phyloP scores from a whole-genome alignment of 2,888 invertebrate species.

The Patella ulyssiponensis region DNA sequence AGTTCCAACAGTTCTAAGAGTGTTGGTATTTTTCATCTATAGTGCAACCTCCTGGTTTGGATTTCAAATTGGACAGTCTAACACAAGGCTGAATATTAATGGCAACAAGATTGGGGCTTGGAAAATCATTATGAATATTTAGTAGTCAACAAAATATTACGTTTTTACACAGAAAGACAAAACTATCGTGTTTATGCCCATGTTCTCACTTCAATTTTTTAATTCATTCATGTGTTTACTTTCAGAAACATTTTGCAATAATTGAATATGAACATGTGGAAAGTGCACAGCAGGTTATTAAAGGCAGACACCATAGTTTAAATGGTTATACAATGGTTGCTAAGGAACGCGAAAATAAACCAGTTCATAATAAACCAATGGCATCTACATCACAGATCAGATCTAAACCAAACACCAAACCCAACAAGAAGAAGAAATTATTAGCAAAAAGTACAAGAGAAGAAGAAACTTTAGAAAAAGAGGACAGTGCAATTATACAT shows the following conservation, averaged over 20 bases:
- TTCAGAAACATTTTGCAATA: constrained; percentile 35
- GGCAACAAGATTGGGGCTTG: too few relatives aligned
- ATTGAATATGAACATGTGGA: constrained; percentile 35
- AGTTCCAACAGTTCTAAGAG: too few relatives aligned
- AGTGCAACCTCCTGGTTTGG: too few relatives aligned
- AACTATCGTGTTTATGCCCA: too few relatives aligned
- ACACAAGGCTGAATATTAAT: too few relatives aligned
- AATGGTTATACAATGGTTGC: constrained; percentile 24
- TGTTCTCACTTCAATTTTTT: too few relatives aligned
- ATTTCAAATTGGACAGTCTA: too few relatives aligned
- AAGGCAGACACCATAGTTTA: constrained; percentile 24
- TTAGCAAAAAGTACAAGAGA: constrained; percentile 16
- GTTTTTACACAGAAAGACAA: too few relatives aligned
- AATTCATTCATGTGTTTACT: neutral
- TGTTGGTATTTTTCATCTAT: too few relatives aligned
- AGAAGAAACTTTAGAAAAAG: neutral
- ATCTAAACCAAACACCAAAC: constrained; percentile 10
- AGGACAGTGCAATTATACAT: neutral
- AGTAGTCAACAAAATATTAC: too few relatives aligned
- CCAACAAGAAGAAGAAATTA: neutral
- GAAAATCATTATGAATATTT: too few relatives aligned
- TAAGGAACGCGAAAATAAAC: constrained; percentile 28
- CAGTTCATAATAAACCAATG: constrained; percentile 8
- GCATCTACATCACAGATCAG: neutral
- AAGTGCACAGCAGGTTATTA: constrained; percentile 18